A percentile compares a stretch with the other conserved stretches of the same genome.
phyloP scores from a whole-genome alignment of 2,113 vertebrate species.

The Donacobius atricapilla region DNA sequence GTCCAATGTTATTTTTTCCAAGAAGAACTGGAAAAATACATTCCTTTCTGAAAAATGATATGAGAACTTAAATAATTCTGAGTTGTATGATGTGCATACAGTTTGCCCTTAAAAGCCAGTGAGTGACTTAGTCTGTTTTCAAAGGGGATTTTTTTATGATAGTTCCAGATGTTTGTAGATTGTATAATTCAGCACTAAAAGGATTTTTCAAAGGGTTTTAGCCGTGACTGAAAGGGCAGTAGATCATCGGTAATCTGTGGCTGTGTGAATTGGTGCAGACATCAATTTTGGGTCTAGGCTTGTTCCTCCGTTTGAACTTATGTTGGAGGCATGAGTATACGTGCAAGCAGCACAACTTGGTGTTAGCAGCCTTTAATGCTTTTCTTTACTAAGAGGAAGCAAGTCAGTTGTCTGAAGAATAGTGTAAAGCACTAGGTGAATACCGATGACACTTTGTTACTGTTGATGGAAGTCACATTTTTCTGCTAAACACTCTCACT shows the following conservation, averaged over 20 bases:
- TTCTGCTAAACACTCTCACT: neutral
- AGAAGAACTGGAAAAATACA: neutral
- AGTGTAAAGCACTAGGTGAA: neutral
- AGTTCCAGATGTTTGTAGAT: neutral
- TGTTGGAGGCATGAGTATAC: neutral
- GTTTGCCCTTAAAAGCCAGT: neutral
- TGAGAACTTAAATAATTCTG: neutral
- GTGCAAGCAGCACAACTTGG: neutral
- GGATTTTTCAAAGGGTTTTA: neutral
- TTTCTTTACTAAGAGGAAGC: neutral
- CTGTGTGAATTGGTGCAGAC: neutral
- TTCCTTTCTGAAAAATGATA: neutral
- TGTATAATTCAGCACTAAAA: neutral
- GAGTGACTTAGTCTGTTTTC: neutral
- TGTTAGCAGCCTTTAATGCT: neutral
- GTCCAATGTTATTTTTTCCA: neutral
- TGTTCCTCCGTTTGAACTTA: neutral
- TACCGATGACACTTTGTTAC: neutral
- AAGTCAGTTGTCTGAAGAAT: neutral
- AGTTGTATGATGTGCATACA: neutral
- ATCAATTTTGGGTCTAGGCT: neutral
- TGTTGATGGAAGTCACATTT: neutral
- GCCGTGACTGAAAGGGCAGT: neutral
- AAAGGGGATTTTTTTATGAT: neutral
- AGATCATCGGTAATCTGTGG: neutral